Conservation (phyloP, 1,140 invertebrate genomes). For the Saxidomus purpurata region DNA sequence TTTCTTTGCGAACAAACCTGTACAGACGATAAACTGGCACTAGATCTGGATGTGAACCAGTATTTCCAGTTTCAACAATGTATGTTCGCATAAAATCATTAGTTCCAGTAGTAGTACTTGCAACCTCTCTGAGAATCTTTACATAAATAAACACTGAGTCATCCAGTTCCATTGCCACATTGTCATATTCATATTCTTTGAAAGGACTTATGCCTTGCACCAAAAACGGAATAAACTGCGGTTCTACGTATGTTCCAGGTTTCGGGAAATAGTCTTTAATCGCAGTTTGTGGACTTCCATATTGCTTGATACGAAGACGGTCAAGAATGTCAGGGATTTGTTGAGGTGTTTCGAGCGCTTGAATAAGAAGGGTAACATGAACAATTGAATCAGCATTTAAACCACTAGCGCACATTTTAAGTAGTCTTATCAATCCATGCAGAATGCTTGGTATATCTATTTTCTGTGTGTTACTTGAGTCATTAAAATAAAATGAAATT, state of each 20-base stretch:
- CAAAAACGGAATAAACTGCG: conserved; percentile 41
- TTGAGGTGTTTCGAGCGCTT: conserved; percentile 3
- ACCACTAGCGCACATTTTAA: neutral
- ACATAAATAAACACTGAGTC: conserved; percentile 52
- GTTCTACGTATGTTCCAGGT: conserved; percentile 56
- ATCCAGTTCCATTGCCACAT: conserved; percentile 77
- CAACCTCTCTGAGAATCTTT: neutral
- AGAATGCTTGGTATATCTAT: neutral
- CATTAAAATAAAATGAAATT: neutral
- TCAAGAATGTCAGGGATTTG: conserved; percentile 20
- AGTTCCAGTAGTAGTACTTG: neutral
- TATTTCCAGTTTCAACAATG: neutral
- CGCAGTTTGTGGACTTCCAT: neutral
- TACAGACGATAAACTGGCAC: conserved; percentile 65
- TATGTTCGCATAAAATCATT: neutral
- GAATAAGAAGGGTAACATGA: neutral
- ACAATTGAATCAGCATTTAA: neutral
- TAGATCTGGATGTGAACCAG: neutral
- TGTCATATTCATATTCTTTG: conserved; percentile 69
- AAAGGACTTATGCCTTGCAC: conserved; percentile 43
- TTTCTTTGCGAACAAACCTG: conserved; percentile 25
- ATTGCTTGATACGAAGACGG: neutral
- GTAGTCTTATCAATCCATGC: neutral
- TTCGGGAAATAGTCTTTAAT: conserved; percentile 12
- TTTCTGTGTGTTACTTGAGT: neutral